Base-by-base conservation (phyloP, 2,888 invertebrate species). In the Nesidiocoris tenuis region DNA sequence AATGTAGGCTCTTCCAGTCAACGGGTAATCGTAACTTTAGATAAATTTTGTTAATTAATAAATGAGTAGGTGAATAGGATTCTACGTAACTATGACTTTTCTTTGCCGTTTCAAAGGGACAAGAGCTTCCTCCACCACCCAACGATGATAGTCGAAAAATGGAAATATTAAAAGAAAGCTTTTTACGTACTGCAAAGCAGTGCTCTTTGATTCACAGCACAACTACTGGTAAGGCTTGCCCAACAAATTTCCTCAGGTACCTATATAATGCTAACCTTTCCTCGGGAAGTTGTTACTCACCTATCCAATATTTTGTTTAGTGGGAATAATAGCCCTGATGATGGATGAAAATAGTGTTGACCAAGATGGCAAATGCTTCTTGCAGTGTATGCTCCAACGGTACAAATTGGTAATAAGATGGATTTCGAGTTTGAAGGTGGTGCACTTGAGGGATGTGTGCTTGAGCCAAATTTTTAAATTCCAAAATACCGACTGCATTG, bases 341-440 rank as follows among this genome's bases (percentile, higher is more conserved):
- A 57, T 57, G 21, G 56, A 21, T 19, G 59, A 63, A 24, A 22
- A 74, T 18, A 66, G 18, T 23, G 23, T 19, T 39, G 74, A 74
- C 21, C 55, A 18, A 18, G 21, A 65, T 16, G 65, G 57, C 3
- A 74, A 74, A 19, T 74, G 74, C 19, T 74, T 74, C 23, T 16
- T 74, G 3, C 57, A 57, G 7, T 74, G 74, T n/a, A 74, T 74
- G 74, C 66, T 74, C 1, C 66, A 66, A 18, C 66, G 59, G 7
- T 66, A 66, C 23, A 23, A 21, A 21, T 18, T 74, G 74, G 74
- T 74, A 54, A 63, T 19, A 25, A 18, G 22, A 1, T 21, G 3
- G 21, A 2, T 19, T 2, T 61, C 17, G 1, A 17, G 17, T 1
- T 1, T n/a, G n/a, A n/a, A n/a, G n/a, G n/a, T n/a, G n/a, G n/a